Conservation (phyloP, 2,797 vertebrate species). For the Meriones psammophilus region DNA sequence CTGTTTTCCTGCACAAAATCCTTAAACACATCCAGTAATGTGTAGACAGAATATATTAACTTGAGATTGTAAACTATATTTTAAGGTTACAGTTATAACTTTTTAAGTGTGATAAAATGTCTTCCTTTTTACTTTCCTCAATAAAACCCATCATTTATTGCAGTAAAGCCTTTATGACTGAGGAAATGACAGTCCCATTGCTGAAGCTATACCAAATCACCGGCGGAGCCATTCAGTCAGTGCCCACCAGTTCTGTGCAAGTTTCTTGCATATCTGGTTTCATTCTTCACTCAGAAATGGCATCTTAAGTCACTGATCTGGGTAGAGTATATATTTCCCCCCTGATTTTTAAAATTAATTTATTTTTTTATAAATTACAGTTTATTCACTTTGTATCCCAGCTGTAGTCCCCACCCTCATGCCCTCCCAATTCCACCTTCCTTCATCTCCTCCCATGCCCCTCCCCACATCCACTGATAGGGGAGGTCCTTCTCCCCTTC, state of each 20-base stretch:
- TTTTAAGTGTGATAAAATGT: constrained; percentile 87
- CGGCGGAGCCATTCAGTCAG: constrained; percentile 72
- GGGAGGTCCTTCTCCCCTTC: too few species aligned
- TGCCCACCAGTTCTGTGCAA: constrained; percentile 48
- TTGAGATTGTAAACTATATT: constrained; percentile 84
- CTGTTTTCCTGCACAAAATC: constrained; percentile 75
- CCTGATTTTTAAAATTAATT: too few species aligned
- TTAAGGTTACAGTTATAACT: constrained; percentile 84
- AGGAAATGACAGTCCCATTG: constrained; percentile 81
- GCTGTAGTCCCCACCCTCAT: too few species aligned
- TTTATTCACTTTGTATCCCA: too few species aligned
- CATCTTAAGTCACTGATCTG: constrained; percentile 17
- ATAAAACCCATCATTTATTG: constrained; percentile 87
- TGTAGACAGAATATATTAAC: constrained; percentile 86
- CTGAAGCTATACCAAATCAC: constrained; percentile 75
- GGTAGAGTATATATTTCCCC: constrained; percentile 54
- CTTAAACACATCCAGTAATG: constrained; percentile 84
- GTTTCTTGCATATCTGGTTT: constrained; percentile 64
- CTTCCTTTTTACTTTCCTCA: constrained; percentile 84
- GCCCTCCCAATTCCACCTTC: too few species aligned
- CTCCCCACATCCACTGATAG: too few species aligned
- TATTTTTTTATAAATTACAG: too few species aligned
- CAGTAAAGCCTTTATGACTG: constrained; percentile 85
- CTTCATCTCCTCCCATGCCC: too few species aligned
- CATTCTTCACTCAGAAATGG: constrained; percentile 75